Conservation (phyloP, 2,888 invertebrate species). For the Sesia apiformis region DNA sequence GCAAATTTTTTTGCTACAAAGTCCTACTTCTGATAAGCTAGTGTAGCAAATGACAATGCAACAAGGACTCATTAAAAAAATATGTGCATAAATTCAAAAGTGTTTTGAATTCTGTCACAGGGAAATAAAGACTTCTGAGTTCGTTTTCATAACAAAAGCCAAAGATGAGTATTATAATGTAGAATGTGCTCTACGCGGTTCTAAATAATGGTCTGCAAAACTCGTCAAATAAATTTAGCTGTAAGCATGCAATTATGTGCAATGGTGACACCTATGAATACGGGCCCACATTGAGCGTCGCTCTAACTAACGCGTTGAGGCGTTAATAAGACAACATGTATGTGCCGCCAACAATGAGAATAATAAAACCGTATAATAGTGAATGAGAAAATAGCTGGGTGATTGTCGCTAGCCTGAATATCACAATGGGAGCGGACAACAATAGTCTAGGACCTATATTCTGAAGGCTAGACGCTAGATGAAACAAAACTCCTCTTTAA, state of each 20-base stretch:
- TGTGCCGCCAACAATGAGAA: conserved; percentile 57
- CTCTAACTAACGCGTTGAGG: conserved; percentile 21
- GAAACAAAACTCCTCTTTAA: conserved; percentile 56
- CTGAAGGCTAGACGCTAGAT: conserved; percentile 45
- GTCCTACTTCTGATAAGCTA: too few relatives aligned
- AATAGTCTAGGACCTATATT: conserved; percentile 57
- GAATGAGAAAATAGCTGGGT: conserved; percentile 68
- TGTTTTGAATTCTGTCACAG: too few relatives aligned
- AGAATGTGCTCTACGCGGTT: too few relatives aligned
- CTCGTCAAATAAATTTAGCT: neutral
- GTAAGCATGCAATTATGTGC: neutral
- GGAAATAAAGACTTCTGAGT: too few relatives aligned
- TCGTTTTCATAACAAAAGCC: too few relatives aligned
- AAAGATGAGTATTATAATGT: too few relatives aligned
- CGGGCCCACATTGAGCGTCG: neutral
- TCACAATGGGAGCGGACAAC: conserved; percentile 58
- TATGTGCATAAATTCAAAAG: too few relatives aligned
- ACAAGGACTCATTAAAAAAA: too few relatives aligned
- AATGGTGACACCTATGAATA: conserved; percentile 5
- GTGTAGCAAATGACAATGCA: too few relatives aligned
- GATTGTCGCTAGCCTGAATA: conserved; percentile 47
- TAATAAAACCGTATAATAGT: conserved; percentile 59
- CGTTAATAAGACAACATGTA: conserved; percentile 37
- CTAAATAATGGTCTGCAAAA: neutral
- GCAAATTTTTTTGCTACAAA: too few relatives aligned